Evolutionary conservation across 2,797 vertebrate species (phyloP).

Genomic region (Lutra lutra): DNA sequence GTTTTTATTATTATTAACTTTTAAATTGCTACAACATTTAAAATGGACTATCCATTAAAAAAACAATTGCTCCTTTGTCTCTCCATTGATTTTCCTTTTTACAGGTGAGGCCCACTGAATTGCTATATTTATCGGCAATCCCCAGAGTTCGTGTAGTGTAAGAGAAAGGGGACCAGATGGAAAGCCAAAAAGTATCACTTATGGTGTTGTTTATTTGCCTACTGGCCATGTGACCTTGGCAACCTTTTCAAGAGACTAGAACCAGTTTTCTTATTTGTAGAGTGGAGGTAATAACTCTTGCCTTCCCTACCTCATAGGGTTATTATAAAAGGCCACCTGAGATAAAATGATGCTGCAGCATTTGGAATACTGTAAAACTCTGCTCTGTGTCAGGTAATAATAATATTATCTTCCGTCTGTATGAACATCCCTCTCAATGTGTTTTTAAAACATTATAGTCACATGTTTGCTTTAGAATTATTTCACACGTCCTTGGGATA

Average conservation of each 20-base stretch:
- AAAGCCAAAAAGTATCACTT: not conserved
- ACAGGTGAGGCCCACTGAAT: not conserved
- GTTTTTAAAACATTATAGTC: not conserved
- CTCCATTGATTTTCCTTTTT: conserved; percentile 15
- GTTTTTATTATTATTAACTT: conserved; percentile 7
- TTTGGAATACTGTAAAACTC: not conserved
- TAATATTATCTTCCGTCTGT: not conserved
- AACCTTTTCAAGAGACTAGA: not conserved
- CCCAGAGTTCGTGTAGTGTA: not conserved
- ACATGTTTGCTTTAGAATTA: not conserved
- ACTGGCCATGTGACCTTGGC: not conserved
- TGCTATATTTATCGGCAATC: not conserved
- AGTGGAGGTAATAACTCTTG: not conserved
- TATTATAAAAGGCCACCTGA: not conserved
- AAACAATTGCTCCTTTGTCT: not conserved
- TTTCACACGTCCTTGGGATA: not conserved
- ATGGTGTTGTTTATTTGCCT: not conserved
- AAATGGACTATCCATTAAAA: not conserved
- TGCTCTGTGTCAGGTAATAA: not conserved
- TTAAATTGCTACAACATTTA: not conserved
- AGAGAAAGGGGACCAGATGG: not conserved
- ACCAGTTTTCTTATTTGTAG: not conserved
- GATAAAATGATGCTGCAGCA: not conserved
- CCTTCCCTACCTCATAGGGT: not conserved
- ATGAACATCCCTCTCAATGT: not conserved